Conservation (phyloP, 2,797 vertebrate genomes). For the Micrastur ruficollis region DNA sequence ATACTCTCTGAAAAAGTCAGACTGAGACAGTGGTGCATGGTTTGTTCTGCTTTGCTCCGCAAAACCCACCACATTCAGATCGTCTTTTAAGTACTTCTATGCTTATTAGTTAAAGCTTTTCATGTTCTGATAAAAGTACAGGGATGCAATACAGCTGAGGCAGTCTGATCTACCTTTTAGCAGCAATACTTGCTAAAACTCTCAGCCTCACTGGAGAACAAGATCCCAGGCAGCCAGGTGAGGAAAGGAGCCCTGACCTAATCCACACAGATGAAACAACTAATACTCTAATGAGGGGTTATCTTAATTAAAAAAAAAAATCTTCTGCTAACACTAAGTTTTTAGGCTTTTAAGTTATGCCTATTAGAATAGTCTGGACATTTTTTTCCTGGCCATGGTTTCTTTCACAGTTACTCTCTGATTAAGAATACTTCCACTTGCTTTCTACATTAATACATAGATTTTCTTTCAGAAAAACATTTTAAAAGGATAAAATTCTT, state of each 20-base stretch:
- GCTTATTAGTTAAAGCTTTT: neutral
- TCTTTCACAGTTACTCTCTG: neutral
- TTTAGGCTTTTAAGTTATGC: neutral
- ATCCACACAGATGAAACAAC: neutral
- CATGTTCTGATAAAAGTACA: neutral
- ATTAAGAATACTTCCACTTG: neutral
- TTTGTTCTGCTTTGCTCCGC: neutral
- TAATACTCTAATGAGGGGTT: neutral
- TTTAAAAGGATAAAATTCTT: neutral
- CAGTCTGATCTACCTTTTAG: neutral
- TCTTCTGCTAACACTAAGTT: neutral
- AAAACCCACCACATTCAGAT: neutral
- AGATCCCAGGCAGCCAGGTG: neutral
- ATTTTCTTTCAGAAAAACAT: neutral
- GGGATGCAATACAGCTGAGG: neutral
- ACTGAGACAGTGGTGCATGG: accelerated
- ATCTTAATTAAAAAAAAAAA: neutral
- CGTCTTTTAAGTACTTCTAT: neutral
- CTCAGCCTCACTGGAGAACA: neutral
- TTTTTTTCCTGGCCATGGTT: neutral
- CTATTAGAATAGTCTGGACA: neutral
- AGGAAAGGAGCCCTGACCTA: neutral
- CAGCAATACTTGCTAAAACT: neutral
- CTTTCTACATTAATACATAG: neutral
- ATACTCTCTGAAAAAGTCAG: neutral